phyloP scores from a whole-genome alignment of 2,797 vertebrate species.

The Sparidentex hasta region DNA sequence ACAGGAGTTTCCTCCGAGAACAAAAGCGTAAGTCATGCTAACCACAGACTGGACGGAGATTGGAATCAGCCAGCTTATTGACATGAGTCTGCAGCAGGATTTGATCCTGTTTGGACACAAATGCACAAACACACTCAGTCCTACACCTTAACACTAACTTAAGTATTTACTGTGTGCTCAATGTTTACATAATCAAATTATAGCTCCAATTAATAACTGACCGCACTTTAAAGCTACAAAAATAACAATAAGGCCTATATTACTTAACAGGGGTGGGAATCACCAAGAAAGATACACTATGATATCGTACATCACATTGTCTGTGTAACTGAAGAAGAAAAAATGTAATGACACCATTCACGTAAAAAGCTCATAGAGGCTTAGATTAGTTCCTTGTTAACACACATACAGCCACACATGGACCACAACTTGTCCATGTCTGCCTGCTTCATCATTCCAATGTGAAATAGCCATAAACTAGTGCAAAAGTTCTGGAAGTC shows the following conservation, averaged over 20 bases:
- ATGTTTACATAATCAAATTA: neutral
- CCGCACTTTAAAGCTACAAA: neutral
- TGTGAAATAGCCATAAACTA: too few relatives aligned
- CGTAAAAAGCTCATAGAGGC: too few relatives aligned
- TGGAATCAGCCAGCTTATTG: slow-evolving; percentile 17
- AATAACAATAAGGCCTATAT: neutral
- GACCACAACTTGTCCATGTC: too few relatives aligned
- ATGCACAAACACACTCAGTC: slow-evolving; percentile 1
- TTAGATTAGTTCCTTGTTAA: too few relatives aligned
- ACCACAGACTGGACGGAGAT: slow-evolving; percentile 11
- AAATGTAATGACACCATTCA: too few relatives aligned
- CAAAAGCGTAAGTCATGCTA: slow-evolving; percentile 25
- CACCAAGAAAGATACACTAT: too few relatives aligned
- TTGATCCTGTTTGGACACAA: slow-evolving; percentile 27
- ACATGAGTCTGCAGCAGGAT: slow-evolving; percentile 16
- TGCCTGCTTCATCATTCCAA: too few relatives aligned
- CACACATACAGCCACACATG: too few relatives aligned
- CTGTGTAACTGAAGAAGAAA: too few relatives aligned
- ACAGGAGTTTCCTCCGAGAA: slow-evolving; percentile 47
- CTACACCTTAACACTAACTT: neutral
- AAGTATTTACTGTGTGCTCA: slow-evolving; percentile 3
- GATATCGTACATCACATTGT: too few relatives aligned
- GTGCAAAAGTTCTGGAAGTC: too few relatives aligned
- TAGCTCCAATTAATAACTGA: neutral
- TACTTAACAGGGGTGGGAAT: too few relatives aligned